Conservation (phyloP, 2,888 invertebrate species). For the Lasioglossum figueresi region DNA sequence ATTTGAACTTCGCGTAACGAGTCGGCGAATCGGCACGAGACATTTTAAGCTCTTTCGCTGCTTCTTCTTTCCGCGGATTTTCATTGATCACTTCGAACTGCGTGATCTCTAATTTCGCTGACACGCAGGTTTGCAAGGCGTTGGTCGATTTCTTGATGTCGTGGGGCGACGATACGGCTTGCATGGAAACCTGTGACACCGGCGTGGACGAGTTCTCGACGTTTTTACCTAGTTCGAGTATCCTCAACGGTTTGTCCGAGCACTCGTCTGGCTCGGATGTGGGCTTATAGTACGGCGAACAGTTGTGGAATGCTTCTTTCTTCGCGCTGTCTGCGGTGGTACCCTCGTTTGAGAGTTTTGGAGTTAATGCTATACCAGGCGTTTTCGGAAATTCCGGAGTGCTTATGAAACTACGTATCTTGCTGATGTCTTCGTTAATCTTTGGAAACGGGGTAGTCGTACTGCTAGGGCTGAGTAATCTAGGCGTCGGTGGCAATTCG, state of each 20-base stretch:
- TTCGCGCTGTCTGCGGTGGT: slow-evolving; percentile 59
- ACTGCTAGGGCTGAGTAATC: slow-evolving; percentile 76
- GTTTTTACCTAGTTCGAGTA: not conserved
- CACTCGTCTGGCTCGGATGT: slow-evolving; percentile 54
- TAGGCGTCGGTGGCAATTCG: slow-evolving; percentile 80
- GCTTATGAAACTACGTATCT: slow-evolving; percentile 75
- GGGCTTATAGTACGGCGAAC: slow-evolving; percentile 78
- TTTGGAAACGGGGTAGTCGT: slow-evolving; percentile 70
- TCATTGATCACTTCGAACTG: slow-evolving; percentile 81
- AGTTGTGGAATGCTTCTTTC: slow-evolving; percentile 67
- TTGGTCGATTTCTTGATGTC: not conserved
- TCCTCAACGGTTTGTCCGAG: slow-evolving; percentile 19
- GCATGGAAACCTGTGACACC: slow-evolving; percentile 19
- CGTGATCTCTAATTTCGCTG: slow-evolving; percentile 75
- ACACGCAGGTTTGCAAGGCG: slow-evolving; percentile 34
- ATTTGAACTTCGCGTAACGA: slow-evolving; percentile 4
- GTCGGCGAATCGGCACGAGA: slow-evolving; percentile 59
- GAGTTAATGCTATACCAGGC: slow-evolving; percentile 79
- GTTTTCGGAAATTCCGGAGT: slow-evolving; percentile 82
- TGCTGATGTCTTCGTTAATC: slow-evolving; percentile 72
- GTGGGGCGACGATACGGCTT: not conserved
- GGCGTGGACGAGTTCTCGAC: slow-evolving; percentile 17
- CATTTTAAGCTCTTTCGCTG: slow-evolving; percentile 76
- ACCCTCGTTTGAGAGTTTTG: slow-evolving; percentile 70
- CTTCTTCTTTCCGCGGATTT: slow-evolving; percentile 77